Base-by-base conservation (phyloP, 2,797 vertebrate species). In the Dryobates pubescens region DNA sequence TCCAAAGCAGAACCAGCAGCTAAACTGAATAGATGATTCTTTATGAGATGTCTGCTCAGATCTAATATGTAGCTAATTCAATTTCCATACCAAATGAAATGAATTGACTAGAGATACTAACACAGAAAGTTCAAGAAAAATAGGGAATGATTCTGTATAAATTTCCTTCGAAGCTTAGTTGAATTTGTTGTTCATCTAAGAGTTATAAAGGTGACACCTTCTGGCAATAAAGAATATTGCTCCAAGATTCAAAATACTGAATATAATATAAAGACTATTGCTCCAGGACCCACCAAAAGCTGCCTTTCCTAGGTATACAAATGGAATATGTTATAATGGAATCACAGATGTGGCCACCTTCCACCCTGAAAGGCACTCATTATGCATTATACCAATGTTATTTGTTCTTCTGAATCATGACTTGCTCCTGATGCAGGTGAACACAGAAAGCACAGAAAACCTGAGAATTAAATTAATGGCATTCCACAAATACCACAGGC, bases 141-240 rank as follows among this genome's bases (percentile, higher is more conserved):
- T 22, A 68, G 15, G 4, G 16, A 58, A 41, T 54, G 1, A n/a
- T 77, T 18, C 17, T 45, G 26, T 54, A 12, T 26, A 56, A 26
- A 36, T 56, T 82, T 74, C 20, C 11, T 71, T 84, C 73, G n/a
- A 69, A 77, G 77, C 4, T 47, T 24, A 8, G 7, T 38, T 38
- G 57, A 54, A 67, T 74, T 59, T 29, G 10, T 62, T 72, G 9
- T 26, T 85, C 19, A 20, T 34, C n/a, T 34, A 56, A 18, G 36
- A 89, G 9, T 93, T 57, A 16, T 92, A 62, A 91, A 94, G 86
- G 93, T 89, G 97, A 96, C 97, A 95, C 74, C 95, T 1, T 91
- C 95, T 96, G 96, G 96, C 88, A 84, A n/a, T 32, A 57, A 63
- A 72, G 38, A 87, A 36, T 78, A 90, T 81, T 80, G 17, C 63